Evolutionary conservation across 2,797 vertebrate genomes (phyloP).

Genomic region (Bovichtus diacanthus): DNA sequence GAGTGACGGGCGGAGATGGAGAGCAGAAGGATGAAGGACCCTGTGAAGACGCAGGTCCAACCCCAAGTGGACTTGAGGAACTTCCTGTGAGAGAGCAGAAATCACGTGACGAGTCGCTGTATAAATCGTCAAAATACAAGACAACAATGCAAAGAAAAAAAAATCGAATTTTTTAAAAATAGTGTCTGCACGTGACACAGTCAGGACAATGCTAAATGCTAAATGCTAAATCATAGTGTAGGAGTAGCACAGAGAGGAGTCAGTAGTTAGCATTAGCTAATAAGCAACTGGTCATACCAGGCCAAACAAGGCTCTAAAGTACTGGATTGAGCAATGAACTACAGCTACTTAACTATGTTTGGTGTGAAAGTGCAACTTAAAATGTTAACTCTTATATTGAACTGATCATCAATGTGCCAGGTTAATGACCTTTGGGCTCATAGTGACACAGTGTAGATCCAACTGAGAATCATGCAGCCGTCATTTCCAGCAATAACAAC

Average conservation of each 20-base stretch:
- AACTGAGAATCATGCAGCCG: not conserved
- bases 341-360: too few species aligned
- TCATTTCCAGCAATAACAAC: not conserved
- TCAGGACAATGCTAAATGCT: not conserved
- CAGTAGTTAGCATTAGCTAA: not conserved
- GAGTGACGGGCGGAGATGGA: constrained; percentile 83
- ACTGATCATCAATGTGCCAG: not conserved
- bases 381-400: not conserved
- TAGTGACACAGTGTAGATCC: not conserved
- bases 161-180: too few species aligned
- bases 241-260: not conserved
- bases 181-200: not conserved
- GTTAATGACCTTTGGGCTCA: not conserved
- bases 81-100: constrained; percentile 57
- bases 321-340: not conserved
- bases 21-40: constrained; percentile 86
- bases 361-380: too few species aligned
- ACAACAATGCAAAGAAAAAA: not conserved
- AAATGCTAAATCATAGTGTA: not conserved
- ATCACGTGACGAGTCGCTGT: not conserved
- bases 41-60: constrained; percentile 88
- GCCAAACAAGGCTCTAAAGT: not conserved
- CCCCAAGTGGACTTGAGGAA: constrained; percentile 89
- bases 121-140: not conserved
- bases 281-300: not conserved